Evolutionary conservation across 2,113 vertebrate species (phyloP).

Genomic region (Ceyx melanurus): DNA sequence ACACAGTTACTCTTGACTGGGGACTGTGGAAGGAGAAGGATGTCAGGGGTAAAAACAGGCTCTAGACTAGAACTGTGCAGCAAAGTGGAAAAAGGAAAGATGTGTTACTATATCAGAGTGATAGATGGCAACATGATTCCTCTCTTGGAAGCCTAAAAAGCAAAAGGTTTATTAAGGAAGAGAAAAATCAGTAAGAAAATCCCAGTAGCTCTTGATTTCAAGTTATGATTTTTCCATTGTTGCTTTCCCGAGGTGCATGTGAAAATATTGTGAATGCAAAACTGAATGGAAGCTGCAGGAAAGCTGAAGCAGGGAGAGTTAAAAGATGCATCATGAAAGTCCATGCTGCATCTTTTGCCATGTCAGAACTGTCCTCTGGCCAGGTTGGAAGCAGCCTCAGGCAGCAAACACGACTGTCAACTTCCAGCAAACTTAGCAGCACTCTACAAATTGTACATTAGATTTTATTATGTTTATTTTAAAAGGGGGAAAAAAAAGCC

Average conservation of each 20-base stretch:
- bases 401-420: neutral
- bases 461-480: neutral
- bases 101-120: neutral
- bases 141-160: neutral
- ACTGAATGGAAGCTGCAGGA: neutral
- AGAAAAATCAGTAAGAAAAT: neutral
- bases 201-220: neutral
- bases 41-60: neutral
- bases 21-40: neutral
- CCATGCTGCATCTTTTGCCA: neutral
- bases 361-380: neutral
- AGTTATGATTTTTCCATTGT: neutral
- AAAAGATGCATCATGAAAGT: neutral
- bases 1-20: neutral
- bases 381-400: neutral
- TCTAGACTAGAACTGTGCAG: neutral
- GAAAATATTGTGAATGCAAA: neutral
- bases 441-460: neutral
- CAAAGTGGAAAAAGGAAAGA: neutral
- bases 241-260: neutral
- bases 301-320: neutral
- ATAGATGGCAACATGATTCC: neutral
- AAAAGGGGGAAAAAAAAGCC: neutral
- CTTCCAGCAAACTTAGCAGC: neutral
- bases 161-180: neutral